A percentile compares a stretch with the other conserved stretches of the same genome.
phyloP scores from a whole-genome alignment of 2,797 vertebrate genomes.

The Arrhamphus sclerolepis region DNA sequence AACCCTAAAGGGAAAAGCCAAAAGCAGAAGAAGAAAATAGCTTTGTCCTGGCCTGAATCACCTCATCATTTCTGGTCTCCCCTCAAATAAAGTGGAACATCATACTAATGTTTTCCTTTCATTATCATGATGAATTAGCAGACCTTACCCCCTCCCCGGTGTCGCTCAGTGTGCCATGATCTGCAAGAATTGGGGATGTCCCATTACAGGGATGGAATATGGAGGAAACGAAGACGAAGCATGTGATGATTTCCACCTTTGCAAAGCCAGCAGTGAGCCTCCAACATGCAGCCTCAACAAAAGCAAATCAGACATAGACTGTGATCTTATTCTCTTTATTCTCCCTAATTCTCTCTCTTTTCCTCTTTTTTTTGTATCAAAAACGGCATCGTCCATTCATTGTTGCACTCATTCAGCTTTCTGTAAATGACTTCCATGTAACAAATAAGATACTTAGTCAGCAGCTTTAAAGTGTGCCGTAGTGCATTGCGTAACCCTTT shows the following conservation, averaged over 20 bases:
- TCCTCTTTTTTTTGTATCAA: neutral
- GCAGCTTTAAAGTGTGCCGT: conserved; percentile 23
- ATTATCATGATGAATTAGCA: neutral
- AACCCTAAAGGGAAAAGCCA: too few relatives aligned
- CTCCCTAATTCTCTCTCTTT: neutral
- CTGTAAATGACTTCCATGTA: neutral
- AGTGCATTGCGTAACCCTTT: conserved; percentile 44
- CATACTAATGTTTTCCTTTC: too few relatives aligned
- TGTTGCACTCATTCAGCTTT: neutral
- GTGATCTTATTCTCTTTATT: neutral
- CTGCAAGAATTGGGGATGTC: conserved; percentile 39
- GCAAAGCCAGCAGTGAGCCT: neutral
- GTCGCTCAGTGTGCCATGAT: conserved; percentile 67
- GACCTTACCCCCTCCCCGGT: too few relatives aligned
- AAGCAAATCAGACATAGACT: neutral
- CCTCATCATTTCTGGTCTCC: too few relatives aligned
- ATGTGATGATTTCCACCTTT: neutral
- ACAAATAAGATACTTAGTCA: conserved; percentile 31
- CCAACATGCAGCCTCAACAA: conserved; percentile 1
- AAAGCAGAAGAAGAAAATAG: too few relatives aligned
- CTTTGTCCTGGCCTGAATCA: too few relatives aligned
- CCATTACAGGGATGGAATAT: conserved; percentile 21
- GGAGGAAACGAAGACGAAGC: conserved; percentile 9
- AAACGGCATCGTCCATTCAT: neutral
- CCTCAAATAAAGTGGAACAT: too few relatives aligned